Percentiles rank a stretch among this genome's conserved stretches.
Conservation (phyloP, 1,140 invertebrate species). For the Drosophila pruinosa region DNA sequence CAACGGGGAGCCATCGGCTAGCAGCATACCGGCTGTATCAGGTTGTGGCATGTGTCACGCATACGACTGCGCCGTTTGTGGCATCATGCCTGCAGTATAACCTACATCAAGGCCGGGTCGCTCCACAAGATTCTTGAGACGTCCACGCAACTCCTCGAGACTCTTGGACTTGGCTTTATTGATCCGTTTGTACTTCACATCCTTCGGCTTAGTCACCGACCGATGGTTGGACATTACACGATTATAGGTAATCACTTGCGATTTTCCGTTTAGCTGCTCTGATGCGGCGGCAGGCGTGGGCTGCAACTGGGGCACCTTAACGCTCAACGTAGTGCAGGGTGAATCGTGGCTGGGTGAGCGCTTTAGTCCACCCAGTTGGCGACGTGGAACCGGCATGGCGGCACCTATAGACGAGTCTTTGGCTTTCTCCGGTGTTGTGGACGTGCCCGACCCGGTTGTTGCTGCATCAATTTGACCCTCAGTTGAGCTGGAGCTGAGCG, state of each 20-base stretch:
- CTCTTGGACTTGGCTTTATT: constrained; percentile 95
- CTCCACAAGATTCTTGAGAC: constrained; percentile 92
- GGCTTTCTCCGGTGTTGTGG: constrained; percentile 58
- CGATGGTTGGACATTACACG: constrained; percentile 94
- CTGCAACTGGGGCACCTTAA: constrained; percentile 65
- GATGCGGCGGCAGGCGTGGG: constrained; percentile 1
- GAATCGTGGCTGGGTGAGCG: constrained; percentile 66
- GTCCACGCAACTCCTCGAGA: constrained; percentile 91
- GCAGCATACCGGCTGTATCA: not conserved
- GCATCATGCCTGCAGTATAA: constrained; percentile 67
- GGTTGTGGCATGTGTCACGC: constrained; percentile 72
- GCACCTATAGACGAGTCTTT: constrained; percentile 47
- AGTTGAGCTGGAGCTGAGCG: constrained; percentile 75
- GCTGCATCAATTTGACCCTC: constrained; percentile 71
- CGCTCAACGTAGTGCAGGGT: constrained; percentile 64
- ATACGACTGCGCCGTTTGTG: constrained; percentile 78
- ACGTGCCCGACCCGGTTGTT: constrained; percentile 24
- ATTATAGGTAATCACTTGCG: constrained; percentile 91
- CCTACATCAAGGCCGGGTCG: constrained; percentile 82
- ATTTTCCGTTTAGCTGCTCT: constrained; percentile 69
- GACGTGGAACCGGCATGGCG: constrained; percentile 44
- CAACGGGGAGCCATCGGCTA: not conserved
- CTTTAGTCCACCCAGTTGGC: constrained; percentile 59
- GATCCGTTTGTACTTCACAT: constrained; percentile 94
- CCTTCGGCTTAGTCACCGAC: constrained; percentile 94